These are phyloP conservation scores for Asteroscopus sphinx DNA, from an alignment of 2,888 invertebrate species.

Conservation along the genomic window DNA sequence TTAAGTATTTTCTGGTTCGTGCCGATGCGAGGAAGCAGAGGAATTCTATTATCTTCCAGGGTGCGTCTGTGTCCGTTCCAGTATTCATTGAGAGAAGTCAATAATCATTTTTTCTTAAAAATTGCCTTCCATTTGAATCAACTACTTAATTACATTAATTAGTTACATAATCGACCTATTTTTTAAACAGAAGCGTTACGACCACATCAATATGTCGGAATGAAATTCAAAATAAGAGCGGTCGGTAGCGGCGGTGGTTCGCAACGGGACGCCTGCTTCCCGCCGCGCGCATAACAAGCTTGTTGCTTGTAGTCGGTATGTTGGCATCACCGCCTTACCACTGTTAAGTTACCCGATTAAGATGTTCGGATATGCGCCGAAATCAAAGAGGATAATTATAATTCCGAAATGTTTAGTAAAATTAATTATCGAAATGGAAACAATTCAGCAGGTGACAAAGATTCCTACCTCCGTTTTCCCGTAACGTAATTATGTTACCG, in stretches of 20 bases:
- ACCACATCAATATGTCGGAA: conserved; percentile 46
- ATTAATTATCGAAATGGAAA: too few relatives aligned
- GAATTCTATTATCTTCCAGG: too few relatives aligned
- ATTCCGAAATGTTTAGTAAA: too few relatives aligned
- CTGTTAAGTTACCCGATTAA: conserved; percentile 50
- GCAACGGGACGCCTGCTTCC: conserved; percentile 60
- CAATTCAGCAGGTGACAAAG: too few relatives aligned
- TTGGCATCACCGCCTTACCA: conserved; percentile 50
- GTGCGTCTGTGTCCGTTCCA: too few relatives aligned
- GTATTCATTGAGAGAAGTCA: too few relatives aligned
- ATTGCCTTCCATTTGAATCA: conserved; percentile 7
- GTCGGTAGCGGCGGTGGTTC: conserved; percentile 65
- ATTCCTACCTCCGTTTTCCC: neutral
- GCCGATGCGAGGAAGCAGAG: too few relatives aligned
- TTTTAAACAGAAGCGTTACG: conserved; percentile 53
- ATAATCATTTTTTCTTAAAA: neutral
- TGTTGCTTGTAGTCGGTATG: conserved; percentile 51
- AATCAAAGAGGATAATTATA: too few relatives aligned
- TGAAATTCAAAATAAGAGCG: conserved; percentile 61
- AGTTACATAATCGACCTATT: conserved; percentile 35
- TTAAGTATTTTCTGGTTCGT: too few relatives aligned
- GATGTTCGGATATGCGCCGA: conserved; percentile 25
- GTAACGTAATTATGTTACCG: neutral
- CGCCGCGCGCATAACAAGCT: conserved; percentile 57
- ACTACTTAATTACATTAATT: conserved; percentile 30